Conservation (phyloP, 2,113 vertebrate genomes). For the Barnardius zonarius region DNA sequence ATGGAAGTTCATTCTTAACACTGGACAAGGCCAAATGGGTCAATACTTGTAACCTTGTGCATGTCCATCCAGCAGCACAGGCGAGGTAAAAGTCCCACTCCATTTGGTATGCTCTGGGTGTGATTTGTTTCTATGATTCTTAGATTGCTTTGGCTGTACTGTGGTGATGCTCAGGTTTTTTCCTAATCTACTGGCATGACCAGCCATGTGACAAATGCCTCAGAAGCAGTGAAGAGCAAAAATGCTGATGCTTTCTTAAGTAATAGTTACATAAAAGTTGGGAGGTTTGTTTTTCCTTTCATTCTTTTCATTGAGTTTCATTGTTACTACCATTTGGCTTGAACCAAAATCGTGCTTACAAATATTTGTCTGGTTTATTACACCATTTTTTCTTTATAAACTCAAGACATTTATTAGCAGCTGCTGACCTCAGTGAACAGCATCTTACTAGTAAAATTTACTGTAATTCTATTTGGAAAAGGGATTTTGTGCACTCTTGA, state of each 20-base stretch:
- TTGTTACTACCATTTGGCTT: not conserved
- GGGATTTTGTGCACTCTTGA: not conserved
- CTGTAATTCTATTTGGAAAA: not conserved
- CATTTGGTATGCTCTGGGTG: not conserved
- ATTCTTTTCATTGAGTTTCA: not conserved
- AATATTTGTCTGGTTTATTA: not conserved
- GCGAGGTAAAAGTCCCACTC: constrained; percentile 32
- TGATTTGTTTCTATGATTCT: not conserved
- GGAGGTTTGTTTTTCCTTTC: not conserved
- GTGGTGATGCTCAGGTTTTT: not conserved
- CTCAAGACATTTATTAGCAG: not conserved
- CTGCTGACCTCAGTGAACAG: not conserved
- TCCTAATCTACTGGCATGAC: not conserved
- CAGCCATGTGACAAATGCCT: not conserved
- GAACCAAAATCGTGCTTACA: not conserved
- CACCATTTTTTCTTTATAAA: not conserved
- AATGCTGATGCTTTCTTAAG: not conserved
- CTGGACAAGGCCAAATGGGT: constrained; percentile 77
- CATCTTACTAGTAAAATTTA: not conserved
- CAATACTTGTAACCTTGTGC: constrained; percentile 79
- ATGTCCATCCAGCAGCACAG: constrained; percentile 50
- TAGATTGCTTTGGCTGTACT: not conserved
- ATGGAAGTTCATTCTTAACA: constrained; percentile 68
- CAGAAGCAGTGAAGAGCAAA: not conserved
- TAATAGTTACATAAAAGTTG: not conserved